These are phyloP conservation scores for Fregata magnificens DNA, from an alignment of 2,113 vertebrate species.

Conservation along the genomic window DNA sequence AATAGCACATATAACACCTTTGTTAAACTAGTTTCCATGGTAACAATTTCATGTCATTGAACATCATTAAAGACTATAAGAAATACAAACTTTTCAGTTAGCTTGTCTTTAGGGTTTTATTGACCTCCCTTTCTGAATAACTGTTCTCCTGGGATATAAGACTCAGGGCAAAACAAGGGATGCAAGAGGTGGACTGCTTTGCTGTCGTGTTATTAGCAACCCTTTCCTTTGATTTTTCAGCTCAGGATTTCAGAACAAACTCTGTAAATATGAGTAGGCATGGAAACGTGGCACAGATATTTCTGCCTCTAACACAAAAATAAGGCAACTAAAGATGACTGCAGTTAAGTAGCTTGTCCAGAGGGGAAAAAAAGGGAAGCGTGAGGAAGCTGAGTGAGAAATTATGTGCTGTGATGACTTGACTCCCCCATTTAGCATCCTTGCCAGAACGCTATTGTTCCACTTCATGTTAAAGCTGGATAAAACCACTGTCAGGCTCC, in stretches of 20 bases:
- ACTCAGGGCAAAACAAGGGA: neutral
- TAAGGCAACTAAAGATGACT: constrained; percentile 9
- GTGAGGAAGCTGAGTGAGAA: neutral
- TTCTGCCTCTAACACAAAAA: constrained; percentile 47
- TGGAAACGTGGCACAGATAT: constrained; percentile 49
- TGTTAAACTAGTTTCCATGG: constrained; percentile 58
- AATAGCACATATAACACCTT: constrained; percentile 12
- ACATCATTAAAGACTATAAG: neutral
- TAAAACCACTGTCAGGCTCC: neutral
- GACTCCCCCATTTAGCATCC: neutral
- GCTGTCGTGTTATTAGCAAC: neutral
- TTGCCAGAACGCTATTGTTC: neutral
- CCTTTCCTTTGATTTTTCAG: neutral
- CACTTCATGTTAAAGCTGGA: neutral
- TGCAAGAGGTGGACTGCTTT: neutral
- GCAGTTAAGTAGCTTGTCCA: constrained; percentile 9
- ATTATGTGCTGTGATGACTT: neutral
- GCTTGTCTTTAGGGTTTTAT: neutral
- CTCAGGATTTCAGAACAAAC: constrained; percentile 1
- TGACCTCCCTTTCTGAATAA: neutral
- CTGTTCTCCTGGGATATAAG: neutral
- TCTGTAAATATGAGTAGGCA: constrained; percentile 55
- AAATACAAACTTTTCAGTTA: neutral
- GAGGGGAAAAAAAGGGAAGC: neutral
- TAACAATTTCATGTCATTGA: constrained; percentile 34